These are phyloP conservation scores for Tricholaema leucomelas DNA, from an alignment of 2,113 vertebrate species.

Conservation along the genomic window DNA sequence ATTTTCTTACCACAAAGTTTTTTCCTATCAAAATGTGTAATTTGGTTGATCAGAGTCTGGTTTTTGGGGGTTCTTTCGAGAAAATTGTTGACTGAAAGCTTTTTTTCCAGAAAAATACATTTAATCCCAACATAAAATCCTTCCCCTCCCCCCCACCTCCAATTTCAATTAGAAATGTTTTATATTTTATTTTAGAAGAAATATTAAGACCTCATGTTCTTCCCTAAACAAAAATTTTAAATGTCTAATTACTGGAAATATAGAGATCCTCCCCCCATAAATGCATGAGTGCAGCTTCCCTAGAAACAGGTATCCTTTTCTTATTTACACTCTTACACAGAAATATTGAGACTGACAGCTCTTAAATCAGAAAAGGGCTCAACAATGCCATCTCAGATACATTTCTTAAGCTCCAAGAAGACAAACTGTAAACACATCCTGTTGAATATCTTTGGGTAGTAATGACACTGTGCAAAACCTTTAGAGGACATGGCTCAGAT, in stretches of 20 bases:
- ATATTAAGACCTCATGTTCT: neutral
- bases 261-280: neutral
- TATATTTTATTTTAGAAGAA: neutral
- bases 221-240: neutral
- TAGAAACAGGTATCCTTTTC: neutral
- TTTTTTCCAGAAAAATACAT: neutral
- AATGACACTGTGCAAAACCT: conserved; percentile 76
- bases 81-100: neutral
- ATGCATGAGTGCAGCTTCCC: neutral
- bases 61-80: neutral
- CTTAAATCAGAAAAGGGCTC: conserved; percentile 33
- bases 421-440: conserved; percentile 70
- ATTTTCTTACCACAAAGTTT: neutral
- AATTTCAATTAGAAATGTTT: neutral
- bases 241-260: neutral
- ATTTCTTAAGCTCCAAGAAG: conserved; percentile 72
- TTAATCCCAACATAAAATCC: neutral
- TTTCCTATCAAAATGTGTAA: neutral
- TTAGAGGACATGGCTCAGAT: conserved; percentile 74
- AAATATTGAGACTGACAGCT: conserved; percentile 38
- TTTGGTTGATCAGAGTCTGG: neutral
- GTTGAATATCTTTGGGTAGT: conserved; percentile 68
- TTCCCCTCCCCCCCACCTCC: accelerated
- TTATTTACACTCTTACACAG: conserved; percentile 18
- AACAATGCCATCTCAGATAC: conserved; percentile 48